phyloP scores from a whole-genome alignment of 1,140 invertebrate genomes.

The Mamestra configurata region DNA sequence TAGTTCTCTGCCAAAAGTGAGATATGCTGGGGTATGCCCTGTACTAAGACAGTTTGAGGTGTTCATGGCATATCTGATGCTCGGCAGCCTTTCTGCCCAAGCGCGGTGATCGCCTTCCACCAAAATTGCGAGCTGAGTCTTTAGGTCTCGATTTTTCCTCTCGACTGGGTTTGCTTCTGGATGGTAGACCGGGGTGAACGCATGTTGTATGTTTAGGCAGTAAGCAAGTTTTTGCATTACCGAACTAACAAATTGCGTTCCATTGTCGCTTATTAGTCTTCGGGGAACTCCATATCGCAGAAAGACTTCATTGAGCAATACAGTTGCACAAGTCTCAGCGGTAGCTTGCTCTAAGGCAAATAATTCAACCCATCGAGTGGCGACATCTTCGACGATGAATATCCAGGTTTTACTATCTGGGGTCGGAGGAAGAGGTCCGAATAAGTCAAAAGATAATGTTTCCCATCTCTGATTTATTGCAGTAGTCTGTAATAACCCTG shows the following conservation, averaged over 20 bases:
- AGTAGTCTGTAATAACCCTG: not conserved
- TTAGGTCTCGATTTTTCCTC: slow-evolving; percentile 67
- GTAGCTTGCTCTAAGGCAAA: not conserved
- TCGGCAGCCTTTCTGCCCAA: not conserved
- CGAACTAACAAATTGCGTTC: slow-evolving; percentile 69
- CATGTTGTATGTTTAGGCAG: slow-evolving; percentile 64
- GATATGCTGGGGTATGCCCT: not conserved
- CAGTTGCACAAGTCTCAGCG: slow-evolving; percentile 61
- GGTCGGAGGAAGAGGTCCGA: not conserved
- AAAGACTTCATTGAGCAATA: slow-evolving; percentile 71
- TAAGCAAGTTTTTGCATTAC: slow-evolving; percentile 66
- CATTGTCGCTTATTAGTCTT: slow-evolving; percentile 73
- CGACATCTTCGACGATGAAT: slow-evolving; percentile 1
- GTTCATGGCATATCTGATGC: slow-evolving; percentile 3
- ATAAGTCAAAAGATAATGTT: slow-evolving; percentile 1
- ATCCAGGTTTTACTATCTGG: not conserved
- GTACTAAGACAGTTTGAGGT: not conserved
- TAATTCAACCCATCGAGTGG: not conserved
- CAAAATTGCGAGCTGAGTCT: not conserved
- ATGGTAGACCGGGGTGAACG: slow-evolving; percentile 71
- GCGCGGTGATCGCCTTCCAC: not conserved
- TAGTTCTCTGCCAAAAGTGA: not conserved
- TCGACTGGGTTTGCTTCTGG: slow-evolving; percentile 76
- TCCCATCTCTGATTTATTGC: not conserved
- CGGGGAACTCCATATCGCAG: slow-evolving; percentile 73